A percentile compares a stretch with the other conserved stretches of the same genome.
phyloP scores from a whole-genome alignment of 2,113 vertebrate species.

The Pipra filicauda region DNA sequence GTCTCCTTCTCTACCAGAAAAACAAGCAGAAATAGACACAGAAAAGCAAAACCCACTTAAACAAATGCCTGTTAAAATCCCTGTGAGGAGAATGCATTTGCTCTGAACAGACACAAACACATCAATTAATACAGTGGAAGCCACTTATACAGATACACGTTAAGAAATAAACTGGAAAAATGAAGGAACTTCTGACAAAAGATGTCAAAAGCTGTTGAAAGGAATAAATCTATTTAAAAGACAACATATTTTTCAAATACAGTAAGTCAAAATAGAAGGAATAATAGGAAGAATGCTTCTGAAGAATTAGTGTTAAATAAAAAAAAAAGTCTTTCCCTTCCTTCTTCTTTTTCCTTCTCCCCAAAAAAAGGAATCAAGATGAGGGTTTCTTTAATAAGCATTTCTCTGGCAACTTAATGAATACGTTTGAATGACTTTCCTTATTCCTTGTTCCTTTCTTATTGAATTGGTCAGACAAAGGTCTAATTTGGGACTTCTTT shows the following conservation, averaged over 20 bases:
- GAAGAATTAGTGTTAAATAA: constrained; percentile 51
- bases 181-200: constrained; percentile 60
- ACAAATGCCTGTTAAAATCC: constrained; percentile 70
- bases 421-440: constrained; percentile 57
- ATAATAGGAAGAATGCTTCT: constrained; percentile 46
- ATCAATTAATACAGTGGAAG: constrained; percentile 77
- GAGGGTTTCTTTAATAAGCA: constrained; percentile 54
- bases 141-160: constrained; percentile 77
- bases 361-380: constrained; percentile 19
- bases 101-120: constrained; percentile 71
- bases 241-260: constrained; percentile 52
- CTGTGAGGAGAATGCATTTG: constrained; percentile 63
- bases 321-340: neutral
- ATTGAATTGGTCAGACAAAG: constrained; percentile 60
- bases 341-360: neutral
- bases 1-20: constrained; percentile 59
- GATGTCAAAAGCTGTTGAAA: constrained; percentile 53
- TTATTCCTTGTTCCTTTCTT: constrained; percentile 51
- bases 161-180: constrained; percentile 65
- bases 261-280: constrained; percentile 59
- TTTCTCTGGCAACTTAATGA: constrained; percentile 60
- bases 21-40: constrained; percentile 66
- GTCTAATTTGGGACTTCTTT: constrained; percentile 56
- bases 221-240: constrained; percentile 52
- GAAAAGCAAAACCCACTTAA: constrained; percentile 67